A percentile compares a stretch with the other conserved stretches of the same genome.
Conservation (phyloP, 2,888 invertebrate species). For the Apamea monoglypha region DNA sequence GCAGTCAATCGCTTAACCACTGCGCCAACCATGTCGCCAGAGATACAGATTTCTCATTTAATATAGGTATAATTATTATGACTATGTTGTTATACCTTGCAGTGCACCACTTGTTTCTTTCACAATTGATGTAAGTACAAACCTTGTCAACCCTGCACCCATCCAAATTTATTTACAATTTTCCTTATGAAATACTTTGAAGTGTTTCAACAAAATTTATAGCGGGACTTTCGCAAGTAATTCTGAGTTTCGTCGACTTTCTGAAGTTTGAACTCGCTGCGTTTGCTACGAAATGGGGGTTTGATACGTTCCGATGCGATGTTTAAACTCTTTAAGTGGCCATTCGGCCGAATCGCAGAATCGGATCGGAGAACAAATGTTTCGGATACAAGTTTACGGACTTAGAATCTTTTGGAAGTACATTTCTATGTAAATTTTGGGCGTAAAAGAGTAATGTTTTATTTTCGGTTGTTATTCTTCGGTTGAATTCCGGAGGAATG, state of each 20-base stretch:
- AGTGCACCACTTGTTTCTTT: no score
- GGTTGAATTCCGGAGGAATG: neutral
- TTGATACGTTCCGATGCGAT: slow-evolving; percentile 68
- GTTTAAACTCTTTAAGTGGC: slow-evolving; percentile 61
- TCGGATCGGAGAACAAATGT: slow-evolving; percentile 45
- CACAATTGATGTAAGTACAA: neutral
- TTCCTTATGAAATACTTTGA: slow-evolving; percentile 85
- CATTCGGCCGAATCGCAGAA: slow-evolving; percentile 50
- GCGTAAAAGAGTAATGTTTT: slow-evolving; percentile 14
- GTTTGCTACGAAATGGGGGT: slow-evolving; percentile 63
- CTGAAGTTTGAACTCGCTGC: slow-evolving; percentile 66
- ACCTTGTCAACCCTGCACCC: slow-evolving; percentile 68
- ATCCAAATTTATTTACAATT: slow-evolving; percentile 80
- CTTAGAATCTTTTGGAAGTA: slow-evolving; percentile 39
- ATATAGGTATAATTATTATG: neutral
- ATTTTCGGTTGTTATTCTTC: slow-evolving; percentile 30
- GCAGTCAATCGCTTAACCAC: no score
- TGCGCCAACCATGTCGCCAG: no score
- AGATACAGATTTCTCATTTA: no score
- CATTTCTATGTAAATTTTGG: slow-evolving; percentile 39
- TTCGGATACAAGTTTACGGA: slow-evolving; percentile 52
- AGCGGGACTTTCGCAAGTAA: slow-evolving; percentile 79
- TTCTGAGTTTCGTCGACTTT: slow-evolving; percentile 73
- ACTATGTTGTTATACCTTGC: neutral
- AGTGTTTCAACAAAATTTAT: slow-evolving; percentile 81